Evolutionary conservation across 2,888 invertebrate genomes (phyloP).

Genomic region (Elaeidobius kamerunicus): DNA sequence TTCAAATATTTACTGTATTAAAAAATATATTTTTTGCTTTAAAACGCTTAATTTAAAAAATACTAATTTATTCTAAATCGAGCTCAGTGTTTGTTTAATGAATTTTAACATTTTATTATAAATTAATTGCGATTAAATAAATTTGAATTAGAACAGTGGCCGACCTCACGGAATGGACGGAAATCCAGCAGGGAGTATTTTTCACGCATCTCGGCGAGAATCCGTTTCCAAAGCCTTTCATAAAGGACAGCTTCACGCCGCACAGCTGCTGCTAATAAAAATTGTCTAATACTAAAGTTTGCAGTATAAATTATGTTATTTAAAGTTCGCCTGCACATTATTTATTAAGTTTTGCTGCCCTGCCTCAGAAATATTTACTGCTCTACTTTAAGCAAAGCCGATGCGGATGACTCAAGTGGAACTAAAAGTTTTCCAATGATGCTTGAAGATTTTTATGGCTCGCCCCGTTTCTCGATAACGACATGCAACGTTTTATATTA

Average conservation of each 20-base stretch:
- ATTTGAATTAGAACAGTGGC: no score
- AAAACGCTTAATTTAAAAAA: no score
- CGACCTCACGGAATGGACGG: no score
- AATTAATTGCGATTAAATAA: no score
- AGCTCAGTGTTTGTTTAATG: no score
- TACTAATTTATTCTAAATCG: no score
- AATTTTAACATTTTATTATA: no score
- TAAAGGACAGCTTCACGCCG: neutral
- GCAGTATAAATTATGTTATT: slow-evolving; percentile 25
- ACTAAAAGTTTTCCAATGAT: slow-evolving; percentile 25
- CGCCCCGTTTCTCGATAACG: slow-evolving; percentile 7
- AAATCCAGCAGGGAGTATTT: no score
- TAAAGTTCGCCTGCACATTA: slow-evolving; percentile 26
- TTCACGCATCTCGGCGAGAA: no score
- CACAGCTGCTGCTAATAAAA: slow-evolving; percentile 12
- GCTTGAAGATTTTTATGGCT: slow-evolving; percentile 12
- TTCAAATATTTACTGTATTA: no score
- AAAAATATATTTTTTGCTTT: no score
- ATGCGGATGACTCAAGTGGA: slow-evolving; percentile 26
- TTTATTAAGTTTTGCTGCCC: slow-evolving; percentile 22
- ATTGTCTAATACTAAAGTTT: neutral
- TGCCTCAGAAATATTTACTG: slow-evolving; percentile 23
- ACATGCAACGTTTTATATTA: slow-evolving; percentile 6
- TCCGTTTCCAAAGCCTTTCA: no score
- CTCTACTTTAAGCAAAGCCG: slow-evolving; percentile 19